Evolutionary conservation across 2,888 invertebrate genomes (phyloP).

Genomic region (Hemicrepidius hirtus): DNA sequence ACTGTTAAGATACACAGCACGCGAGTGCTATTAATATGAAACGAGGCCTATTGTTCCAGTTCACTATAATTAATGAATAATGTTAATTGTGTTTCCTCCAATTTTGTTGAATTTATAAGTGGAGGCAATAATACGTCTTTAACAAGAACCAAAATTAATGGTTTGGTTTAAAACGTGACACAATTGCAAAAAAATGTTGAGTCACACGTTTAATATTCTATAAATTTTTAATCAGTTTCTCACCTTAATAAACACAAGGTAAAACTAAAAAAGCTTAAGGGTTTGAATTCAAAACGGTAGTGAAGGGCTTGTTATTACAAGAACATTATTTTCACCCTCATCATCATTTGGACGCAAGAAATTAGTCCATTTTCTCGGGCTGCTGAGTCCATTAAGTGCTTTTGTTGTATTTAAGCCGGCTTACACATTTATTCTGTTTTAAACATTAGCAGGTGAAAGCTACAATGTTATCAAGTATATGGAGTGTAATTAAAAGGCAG

Average conservation of each 20-base stretch:
- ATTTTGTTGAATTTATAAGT: constrained; percentile 34
- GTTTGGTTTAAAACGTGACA: background rate
- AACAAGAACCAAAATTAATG: constrained; percentile 4
- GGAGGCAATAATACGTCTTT: constrained; percentile 12
- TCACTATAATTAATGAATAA: constrained; percentile 39
- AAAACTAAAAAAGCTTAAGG: constrained; percentile 24
- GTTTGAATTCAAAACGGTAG: constrained; percentile 10
- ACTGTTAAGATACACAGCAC: background rate
- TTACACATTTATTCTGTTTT: constrained; percentile 19
- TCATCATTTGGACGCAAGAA: constrained; percentile 27
- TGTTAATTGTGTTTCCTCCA: constrained; percentile 38
- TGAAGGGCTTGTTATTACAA: constrained; percentile 26
- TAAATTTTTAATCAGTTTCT: constrained; percentile 14
- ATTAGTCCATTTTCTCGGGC: constrained; percentile 29
- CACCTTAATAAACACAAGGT: background rate
- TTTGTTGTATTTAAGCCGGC: constrained; percentile 15
- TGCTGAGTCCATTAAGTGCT: constrained; percentile 19
- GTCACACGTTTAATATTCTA: background rate
- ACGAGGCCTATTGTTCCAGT: constrained; percentile 32
- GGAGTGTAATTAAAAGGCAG: no score
- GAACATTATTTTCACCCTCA: constrained; percentile 31
- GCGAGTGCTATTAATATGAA: constrained; percentile 30
- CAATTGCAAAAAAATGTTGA: background rate
- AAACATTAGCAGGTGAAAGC: constrained; percentile 11
- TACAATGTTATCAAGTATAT: background rate